Evolutionary conservation across 1,140 invertebrate genomes (phyloP).

Genomic region (Cepaea nemoralis): DNA sequence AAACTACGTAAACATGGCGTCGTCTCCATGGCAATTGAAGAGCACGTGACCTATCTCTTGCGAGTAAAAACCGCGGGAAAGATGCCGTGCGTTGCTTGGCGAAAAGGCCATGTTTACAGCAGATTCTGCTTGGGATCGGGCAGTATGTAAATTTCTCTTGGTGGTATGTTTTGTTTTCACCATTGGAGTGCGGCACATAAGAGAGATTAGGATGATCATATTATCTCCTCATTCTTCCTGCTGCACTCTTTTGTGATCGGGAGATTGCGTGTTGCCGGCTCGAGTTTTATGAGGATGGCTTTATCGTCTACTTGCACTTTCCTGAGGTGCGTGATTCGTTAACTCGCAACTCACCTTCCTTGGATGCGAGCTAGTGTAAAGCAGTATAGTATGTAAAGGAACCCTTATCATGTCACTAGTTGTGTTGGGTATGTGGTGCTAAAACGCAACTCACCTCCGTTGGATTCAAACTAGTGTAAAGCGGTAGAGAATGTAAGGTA

Average conservation of each 20-base stretch:
- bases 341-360: too few relatives aligned
- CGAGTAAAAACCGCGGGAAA: neutral
- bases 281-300: neutral
- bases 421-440: too few relatives aligned
- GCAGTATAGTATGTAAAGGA: too few relatives aligned
- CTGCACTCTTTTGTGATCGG: conserved; percentile 9
- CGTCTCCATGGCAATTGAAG: neutral
- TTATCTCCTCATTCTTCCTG: conserved; percentile 25
- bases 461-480: too few relatives aligned
- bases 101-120: conserved; percentile 39
- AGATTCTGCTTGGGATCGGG: neutral
- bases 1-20: conserved; percentile 33
- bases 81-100: neutral
- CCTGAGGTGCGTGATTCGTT: too few relatives aligned
- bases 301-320: neutral
- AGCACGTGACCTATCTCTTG: conserved; percentile 32
- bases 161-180: conserved; percentile 42
- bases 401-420: too few relatives aligned
- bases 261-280: conserved; percentile 12
- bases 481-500: too few relatives aligned
- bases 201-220: conserved; percentile 33
- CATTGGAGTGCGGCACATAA: conserved; percentile 29
- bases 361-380: too few relatives aligned
- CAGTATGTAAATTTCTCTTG: conserved; percentile 40
- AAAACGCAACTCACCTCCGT: too few relatives aligned